A percentile compares a stretch with the other conserved stretches of the same genome.
These are phyloP conservation scores for Nibea coibor DNA, from an alignment of 2,113 vertebrate genomes.

Conservation along the genomic window DNA sequence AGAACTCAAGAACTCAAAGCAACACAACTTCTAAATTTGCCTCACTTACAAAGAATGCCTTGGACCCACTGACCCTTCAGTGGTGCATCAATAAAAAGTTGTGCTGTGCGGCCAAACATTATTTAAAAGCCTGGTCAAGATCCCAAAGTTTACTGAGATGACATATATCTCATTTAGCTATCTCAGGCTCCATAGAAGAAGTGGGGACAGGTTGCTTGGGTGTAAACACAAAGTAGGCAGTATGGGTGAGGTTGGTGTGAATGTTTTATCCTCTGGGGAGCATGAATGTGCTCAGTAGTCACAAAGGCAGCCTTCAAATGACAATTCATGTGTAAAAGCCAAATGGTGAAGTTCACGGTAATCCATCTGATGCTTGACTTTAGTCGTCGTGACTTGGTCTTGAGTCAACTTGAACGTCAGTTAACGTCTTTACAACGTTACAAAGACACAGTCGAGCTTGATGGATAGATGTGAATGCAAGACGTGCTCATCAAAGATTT, in stretches of 20 bases:
- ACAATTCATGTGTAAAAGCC: background rate
- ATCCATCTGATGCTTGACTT: background rate
- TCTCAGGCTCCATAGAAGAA: too few relatives aligned
- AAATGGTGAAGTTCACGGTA: background rate
- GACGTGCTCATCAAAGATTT: too few relatives aligned
- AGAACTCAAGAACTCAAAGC: background rate
- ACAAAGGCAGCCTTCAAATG: background rate
- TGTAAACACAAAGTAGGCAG: too few relatives aligned
- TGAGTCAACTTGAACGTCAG: too few relatives aligned
- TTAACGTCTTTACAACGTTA: too few relatives aligned
- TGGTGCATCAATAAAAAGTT: background rate
- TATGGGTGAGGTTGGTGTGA: too few relatives aligned
- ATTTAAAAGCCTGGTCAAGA: background rate
- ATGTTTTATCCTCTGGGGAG: too few relatives aligned
- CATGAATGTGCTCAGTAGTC: background rate
- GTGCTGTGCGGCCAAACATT: background rate
- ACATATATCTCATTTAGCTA: background rate
- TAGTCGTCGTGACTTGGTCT: background rate
- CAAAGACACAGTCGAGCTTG: too few relatives aligned
- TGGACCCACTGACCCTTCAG: background rate
- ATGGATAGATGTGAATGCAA: too few relatives aligned
- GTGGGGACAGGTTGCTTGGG: too few relatives aligned
- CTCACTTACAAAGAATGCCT: background rate
- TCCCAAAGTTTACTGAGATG: background rate
- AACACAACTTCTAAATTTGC: background rate